Conservation (phyloP, 2,113 vertebrate species). For the Chaetops frenatus region DNA sequence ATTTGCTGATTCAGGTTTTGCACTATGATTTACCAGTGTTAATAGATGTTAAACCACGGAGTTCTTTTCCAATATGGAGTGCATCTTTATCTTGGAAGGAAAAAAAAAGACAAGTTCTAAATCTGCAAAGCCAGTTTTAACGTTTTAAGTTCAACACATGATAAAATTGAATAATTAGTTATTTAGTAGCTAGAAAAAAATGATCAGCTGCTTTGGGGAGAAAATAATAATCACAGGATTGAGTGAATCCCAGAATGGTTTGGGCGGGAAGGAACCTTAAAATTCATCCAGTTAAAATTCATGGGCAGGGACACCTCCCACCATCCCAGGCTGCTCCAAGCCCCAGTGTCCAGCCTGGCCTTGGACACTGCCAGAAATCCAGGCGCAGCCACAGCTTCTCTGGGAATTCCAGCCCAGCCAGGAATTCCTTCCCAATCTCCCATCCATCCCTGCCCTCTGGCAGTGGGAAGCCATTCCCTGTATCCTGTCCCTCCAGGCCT, state of each 20-base stretch:
- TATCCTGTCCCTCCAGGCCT: background rate
- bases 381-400: background rate
- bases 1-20: background rate
- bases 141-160: background rate
- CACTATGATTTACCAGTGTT: background rate
- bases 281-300: background rate
- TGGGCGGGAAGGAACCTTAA: background rate
- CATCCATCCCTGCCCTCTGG: background rate
- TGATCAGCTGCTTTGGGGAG: accelerated
- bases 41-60: accelerated
- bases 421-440: background rate
- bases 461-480: background rate
- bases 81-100: background rate
- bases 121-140: background rate
- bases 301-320: background rate
- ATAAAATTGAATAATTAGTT: background rate
- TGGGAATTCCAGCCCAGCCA: background rate
- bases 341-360: background rate
- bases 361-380: background rate
- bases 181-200: background rate
- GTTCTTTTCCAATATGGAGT: background rate
- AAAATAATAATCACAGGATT: background rate
- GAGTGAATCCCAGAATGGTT: background rate
- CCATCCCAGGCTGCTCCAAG: accelerated
- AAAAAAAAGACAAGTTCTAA: background rate